Percentiles rank a stretch among this genome's conserved stretches.
Conservation (phyloP, 37 sponge, comb jelly and placozoan genomes). For the Chondrosia reniformis region DNA sequence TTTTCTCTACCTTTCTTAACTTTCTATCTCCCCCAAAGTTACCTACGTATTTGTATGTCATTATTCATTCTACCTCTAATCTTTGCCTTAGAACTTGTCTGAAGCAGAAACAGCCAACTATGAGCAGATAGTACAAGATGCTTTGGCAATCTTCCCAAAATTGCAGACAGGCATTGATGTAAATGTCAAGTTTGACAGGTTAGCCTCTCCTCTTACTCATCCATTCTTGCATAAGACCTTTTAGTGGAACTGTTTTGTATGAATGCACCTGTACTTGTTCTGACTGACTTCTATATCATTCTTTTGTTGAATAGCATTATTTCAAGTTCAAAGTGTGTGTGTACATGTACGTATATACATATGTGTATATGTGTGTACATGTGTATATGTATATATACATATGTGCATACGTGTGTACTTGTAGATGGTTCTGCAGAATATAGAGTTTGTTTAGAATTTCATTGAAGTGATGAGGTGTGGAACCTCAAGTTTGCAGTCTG, state of each 20-base stretch:
- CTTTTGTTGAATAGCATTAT: neutral
- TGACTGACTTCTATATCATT: neutral
- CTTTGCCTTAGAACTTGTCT: slow-evolving; percentile 13
- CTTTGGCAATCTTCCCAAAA: slow-evolving; percentile 65
- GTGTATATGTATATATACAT: neutral
- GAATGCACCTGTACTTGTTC: neutral
- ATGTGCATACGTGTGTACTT: neutral
- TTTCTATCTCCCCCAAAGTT: no score
- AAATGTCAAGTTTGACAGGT: slow-evolving; percentile 84
- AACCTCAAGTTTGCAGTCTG: neutral
- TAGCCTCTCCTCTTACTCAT: no score
- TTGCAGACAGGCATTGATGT: slow-evolving; percentile 91
- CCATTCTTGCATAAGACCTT: neutral
- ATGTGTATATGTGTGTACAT: neutral
- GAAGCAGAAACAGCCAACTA: slow-evolving; percentile 55
- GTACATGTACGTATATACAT: neutral
- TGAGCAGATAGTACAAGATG: slow-evolving; percentile 76
- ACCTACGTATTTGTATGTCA: neutral
- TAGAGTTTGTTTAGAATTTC: neutral
- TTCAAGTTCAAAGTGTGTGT: neutral
- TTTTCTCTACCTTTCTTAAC: no score
- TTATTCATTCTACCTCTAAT: neutral
- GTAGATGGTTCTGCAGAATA: neutral
- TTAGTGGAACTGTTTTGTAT: neutral
- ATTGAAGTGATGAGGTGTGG: neutral